Evolutionary conservation across 2,888 invertebrate species (phyloP).

Genomic region (Apamea monoglypha): DNA sequence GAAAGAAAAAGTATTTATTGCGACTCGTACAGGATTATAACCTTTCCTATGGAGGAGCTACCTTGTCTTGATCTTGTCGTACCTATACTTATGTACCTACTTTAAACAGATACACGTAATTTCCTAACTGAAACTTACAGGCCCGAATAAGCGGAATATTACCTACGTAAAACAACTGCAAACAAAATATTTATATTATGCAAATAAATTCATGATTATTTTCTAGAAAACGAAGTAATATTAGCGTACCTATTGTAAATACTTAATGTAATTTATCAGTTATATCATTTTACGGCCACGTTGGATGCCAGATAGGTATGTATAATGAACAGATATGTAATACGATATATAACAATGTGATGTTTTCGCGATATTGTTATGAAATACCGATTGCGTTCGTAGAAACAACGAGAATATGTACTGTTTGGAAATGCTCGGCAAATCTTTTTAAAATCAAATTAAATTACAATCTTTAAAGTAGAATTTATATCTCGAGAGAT

Average conservation of each 20-base stretch:
- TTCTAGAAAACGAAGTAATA: slow-evolving; percentile 7
- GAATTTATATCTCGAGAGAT: background rate
- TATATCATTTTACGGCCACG: slow-evolving; percentile 27
- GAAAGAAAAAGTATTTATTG: too few relatives aligned
- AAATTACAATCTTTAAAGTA: background rate
- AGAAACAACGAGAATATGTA: background rate
- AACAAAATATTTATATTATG: background rate
- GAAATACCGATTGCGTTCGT: slow-evolving; percentile 41
- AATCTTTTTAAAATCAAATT: background rate
- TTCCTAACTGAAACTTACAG: background rate
- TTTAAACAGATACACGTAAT: background rate
- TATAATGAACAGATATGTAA: slow-evolving; percentile 35
- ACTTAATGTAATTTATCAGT: slow-evolving; percentile 25
- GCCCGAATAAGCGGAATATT: background rate
- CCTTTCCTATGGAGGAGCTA: too few relatives aligned
- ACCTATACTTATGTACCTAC: too few relatives aligned
- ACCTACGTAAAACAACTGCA: background rate
- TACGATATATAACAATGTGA: slow-evolving; percentile 29
- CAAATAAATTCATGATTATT: slow-evolving; percentile 18
- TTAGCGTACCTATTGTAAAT: slow-evolving; percentile 8
- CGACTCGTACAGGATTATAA: too few relatives aligned
- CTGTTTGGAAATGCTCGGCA: slow-evolving; percentile 12
- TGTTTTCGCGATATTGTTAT: slow-evolving; percentile 38
- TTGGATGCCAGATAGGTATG: slow-evolving; percentile 17
- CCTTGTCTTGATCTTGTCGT: background rate